Evolutionary conservation across 2,113 vertebrate genomes (phyloP).

Genomic region (Atlantisia rogersi): DNA sequence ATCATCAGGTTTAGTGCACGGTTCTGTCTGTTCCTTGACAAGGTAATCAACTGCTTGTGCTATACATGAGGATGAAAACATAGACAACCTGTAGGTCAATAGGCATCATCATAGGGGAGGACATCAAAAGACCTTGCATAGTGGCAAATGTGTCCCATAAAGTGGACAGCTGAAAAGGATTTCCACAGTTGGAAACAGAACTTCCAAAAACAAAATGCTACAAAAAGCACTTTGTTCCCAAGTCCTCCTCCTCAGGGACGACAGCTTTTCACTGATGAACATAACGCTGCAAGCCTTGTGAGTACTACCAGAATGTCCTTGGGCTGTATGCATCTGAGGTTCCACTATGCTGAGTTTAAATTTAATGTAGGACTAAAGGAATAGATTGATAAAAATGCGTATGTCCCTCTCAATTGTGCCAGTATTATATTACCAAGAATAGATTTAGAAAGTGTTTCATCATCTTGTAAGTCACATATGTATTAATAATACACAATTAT

Average conservation of each 20-base stretch:
- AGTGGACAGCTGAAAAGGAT: neutral
- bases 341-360: neutral
- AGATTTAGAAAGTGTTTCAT: neutral
- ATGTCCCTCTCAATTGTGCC: neutral
- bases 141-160: neutral
- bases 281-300: rapidly evolving
- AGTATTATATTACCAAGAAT: neutral
- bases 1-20: neutral
- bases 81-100: neutral
- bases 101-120: neutral
- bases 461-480: neutral
- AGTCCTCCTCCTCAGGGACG: neutral
- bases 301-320: neutral
- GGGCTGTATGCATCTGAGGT: neutral
- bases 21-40: neutral
- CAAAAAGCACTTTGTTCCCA: neutral
- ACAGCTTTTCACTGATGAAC: neutral
- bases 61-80: neutral
- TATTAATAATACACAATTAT: neutral
- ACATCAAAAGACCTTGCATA: neutral
- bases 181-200: neutral
- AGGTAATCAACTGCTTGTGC: neutral
- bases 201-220: neutral
- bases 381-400: neutral
- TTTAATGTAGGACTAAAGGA: neutral